phyloP scores from a whole-genome alignment of 2,797 vertebrate genomes.

The Gallinago nigripennis region DNA sequence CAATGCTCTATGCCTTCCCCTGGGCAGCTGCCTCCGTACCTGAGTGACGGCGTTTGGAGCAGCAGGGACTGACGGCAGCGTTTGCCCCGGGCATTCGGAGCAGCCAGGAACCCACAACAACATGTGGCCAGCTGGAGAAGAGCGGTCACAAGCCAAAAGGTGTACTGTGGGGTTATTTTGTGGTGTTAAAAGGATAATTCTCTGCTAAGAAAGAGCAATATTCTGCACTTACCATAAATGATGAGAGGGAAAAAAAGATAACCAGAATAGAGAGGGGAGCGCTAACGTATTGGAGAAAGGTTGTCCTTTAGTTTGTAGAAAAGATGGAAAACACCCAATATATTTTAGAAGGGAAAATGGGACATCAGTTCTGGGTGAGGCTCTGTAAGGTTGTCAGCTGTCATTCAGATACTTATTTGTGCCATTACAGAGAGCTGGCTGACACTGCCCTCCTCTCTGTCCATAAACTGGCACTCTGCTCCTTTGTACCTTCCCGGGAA shows the following conservation, averaged over 20 bases:
- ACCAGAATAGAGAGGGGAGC: not conserved
- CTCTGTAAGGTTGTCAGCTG: not conserved
- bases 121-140: not conserved
- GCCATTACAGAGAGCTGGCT: not conserved
- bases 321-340: not conserved
- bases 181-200: not conserved
- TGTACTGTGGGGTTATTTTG: not conserved
- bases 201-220: not conserved
- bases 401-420: not conserved
- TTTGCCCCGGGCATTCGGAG: not conserved
- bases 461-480: not conserved
- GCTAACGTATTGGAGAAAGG: not conserved
- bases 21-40: not conserved
- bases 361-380: not conserved
- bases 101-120: not conserved
- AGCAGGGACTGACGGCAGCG: not conserved
- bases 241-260: not conserved
- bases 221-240: not conserved
- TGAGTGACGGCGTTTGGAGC: not conserved
- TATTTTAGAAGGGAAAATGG: not conserved
- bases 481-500: not conserved
- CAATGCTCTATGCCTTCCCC: not conserved
- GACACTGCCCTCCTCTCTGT: not conserved
- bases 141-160: not conserved
- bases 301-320: not conserved